A percentile compares a stretch with the other conserved stretches of the same genome.
Evolutionary conservation across 2,888 invertebrate species (phyloP).

Genomic region (Pollenia angustigena): DNA sequence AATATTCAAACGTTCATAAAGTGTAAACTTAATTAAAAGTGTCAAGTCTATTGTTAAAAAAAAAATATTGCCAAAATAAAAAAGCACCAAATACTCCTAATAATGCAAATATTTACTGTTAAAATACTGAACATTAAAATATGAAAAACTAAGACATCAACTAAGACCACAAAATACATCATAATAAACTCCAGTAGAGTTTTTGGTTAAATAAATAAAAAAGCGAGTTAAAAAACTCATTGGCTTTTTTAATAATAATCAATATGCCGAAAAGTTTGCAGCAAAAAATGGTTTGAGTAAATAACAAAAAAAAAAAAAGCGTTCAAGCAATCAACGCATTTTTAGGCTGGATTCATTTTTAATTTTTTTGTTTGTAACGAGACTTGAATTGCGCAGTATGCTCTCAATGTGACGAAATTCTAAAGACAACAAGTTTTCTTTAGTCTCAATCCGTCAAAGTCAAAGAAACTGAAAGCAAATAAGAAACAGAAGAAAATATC

Average conservation of each 20-base stretch:
- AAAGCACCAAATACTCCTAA: too few relatives aligned
- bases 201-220: background rate
- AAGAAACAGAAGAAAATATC: background rate
- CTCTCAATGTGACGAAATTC: background rate
- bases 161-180: constrained; percentile 17
- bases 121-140: background rate
- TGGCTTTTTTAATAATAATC: constrained; percentile 21
- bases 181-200: background rate
- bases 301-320: constrained; percentile 22
- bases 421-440: constrained; percentile 29
- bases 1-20: too few relatives aligned
- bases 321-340: background rate
- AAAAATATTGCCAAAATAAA: too few relatives aligned
- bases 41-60: too few relatives aligned
- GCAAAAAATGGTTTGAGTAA: background rate
- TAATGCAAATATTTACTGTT: constrained; percentile 43
- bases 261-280: background rate
- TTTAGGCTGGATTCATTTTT: background rate
- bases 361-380: background rate
- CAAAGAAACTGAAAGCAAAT: background rate
- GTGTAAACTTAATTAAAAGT: too few relatives aligned
- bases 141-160: constrained; percentile 1
- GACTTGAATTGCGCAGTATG: background rate
- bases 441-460: background rate
- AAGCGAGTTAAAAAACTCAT: background rate